Evolutionary conservation across 2,888 invertebrate genomes (phyloP), one percentile per base, ranked within the genome.

Genomic region (Phrixothrix hirtus): DNA sequence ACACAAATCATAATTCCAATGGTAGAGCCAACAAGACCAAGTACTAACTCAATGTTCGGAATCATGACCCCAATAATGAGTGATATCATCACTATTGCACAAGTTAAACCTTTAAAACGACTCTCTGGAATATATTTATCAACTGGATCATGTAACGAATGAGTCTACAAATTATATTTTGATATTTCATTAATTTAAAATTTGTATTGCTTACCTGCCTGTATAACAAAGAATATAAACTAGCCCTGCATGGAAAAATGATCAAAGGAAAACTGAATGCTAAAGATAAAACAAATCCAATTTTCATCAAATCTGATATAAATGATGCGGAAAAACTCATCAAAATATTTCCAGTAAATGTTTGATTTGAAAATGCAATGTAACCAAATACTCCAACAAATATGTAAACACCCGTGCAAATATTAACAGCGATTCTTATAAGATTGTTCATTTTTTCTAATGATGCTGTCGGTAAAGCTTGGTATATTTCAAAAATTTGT

Each of bases 241-340:
- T 95, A 7, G 92, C 92, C 51, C 98, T 80, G 70, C 96, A 96
- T 0, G 98, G 98, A 76, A 97, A 97, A 72, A 98, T 92, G 63
- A 95, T 92, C 58, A 99, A 81, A 1, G 98, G 98, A 77, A 98
- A 97, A 70, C 96, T 96, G 73, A 95, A 92, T 10, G 95, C 95
- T 17, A 98, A 85, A 0, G 96, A 95, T 65, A 96, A 79, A 5
- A 97, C 89, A 78, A 98, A 98, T 15, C 95, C 94, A 58, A 96
- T 81, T 80, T 96, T 96, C 67, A 97, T 92, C 49, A 90, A 81
- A 75, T 96, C 93, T 63, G 90, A 92, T 26, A 88, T 83, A 70
- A 88, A 78, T 1, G 92, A 89, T 0, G 89, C 86, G 17, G 88
- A 84, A 64, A 98, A 86, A 73, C 89, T 91, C 74, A 95, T 83